Evolutionary conservation across 2,888 invertebrate species (phyloP).

Genomic region (Stratiomys singularior): DNA sequence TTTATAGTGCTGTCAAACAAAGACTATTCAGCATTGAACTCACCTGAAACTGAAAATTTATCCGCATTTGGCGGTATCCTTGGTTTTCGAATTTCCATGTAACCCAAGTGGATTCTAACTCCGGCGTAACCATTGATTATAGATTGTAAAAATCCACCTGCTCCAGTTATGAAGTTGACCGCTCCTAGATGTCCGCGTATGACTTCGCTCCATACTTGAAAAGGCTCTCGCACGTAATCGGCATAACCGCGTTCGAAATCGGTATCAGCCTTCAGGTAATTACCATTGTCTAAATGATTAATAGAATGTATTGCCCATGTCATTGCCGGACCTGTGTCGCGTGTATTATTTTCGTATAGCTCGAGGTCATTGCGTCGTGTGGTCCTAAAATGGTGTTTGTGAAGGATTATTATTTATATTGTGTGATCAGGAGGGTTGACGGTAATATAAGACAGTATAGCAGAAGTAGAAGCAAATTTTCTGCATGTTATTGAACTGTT

Average conservation of each 20-base stretch:
- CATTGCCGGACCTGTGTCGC: slow-evolving; percentile 71
- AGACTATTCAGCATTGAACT: too few relatives aligned
- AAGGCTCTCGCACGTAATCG: slow-evolving; percentile 70
- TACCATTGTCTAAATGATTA: slow-evolving; percentile 67
- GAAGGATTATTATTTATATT: too few relatives aligned
- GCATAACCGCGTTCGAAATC: slow-evolving; percentile 69
- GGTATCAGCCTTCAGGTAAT: slow-evolving; percentile 64
- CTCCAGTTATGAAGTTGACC: slow-evolving; percentile 71
- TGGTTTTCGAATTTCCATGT: slow-evolving; percentile 65
- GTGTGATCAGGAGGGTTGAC: too few relatives aligned
- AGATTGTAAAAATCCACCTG: slow-evolving; percentile 72
- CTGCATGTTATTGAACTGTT: too few relatives aligned
- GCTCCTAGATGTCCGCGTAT: slow-evolving; percentile 68
- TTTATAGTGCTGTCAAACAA: background rate
- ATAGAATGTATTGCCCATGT: slow-evolving; percentile 74
- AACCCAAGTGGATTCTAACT: slow-evolving; percentile 67
- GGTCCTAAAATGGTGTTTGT: slow-evolving; percentile 54
- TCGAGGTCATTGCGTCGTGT: slow-evolving; percentile 68
- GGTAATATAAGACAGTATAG: too few relatives aligned
- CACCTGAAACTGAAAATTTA: slow-evolving; percentile 66
- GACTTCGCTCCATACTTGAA: slow-evolving; percentile 72
- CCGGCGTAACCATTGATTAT: slow-evolving; percentile 71
- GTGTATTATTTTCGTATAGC: slow-evolving; percentile 70
- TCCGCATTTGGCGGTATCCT: slow-evolving; percentile 65
- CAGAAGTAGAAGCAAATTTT: too few relatives aligned